Percentiles rank a stretch among this genome's conserved stretches.
These are phyloP conservation scores for Panthera tigris DNA, from an alignment of 2,113 vertebrate genomes.

Conservation along the genomic window DNA sequence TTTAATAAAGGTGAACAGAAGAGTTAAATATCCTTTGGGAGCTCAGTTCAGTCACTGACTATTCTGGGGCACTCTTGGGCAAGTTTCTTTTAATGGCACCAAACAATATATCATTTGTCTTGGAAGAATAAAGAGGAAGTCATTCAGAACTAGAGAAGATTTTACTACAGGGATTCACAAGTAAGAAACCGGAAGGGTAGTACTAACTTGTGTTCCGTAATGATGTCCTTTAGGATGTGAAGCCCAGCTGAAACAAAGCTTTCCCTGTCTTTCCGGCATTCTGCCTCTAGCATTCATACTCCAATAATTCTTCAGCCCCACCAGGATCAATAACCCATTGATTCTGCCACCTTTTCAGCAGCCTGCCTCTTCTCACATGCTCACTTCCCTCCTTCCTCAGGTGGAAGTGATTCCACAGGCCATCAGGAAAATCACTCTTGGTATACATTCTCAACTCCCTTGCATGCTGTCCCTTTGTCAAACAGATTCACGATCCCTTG, in stretches of 20 bases:
- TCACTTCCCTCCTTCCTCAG: not conserved
- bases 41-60: not conserved
- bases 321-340: conserved; percentile 28
- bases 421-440: not conserved
- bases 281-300: not conserved
- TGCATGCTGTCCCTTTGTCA: not conserved
- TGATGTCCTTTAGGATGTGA: conserved; percentile 21
- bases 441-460: not conserved
- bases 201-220: conserved; percentile 28
- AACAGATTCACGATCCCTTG: not conserved
- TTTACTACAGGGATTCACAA: not conserved
- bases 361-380: not conserved
- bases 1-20: not conserved
- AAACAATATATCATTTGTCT: not conserved
- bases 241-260: conserved; percentile 31
- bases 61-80: conserved; percentile 27
- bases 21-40: not conserved
- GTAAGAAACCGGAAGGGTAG: conserved; percentile 11
- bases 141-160: conserved; percentile 25
- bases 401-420: not conserved
- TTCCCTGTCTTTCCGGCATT: not conserved
- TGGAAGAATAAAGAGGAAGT: conserved; percentile 45
- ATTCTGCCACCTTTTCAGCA: conserved; percentile 33
- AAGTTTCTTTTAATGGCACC: conserved; percentile 39
- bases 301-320: conserved; percentile 23